Percentiles rank a stretch among this genome's conserved stretches.
phyloP scores from a whole-genome alignment of 2,113 vertebrate species.

The Oenanthe oenanthe region DNA sequence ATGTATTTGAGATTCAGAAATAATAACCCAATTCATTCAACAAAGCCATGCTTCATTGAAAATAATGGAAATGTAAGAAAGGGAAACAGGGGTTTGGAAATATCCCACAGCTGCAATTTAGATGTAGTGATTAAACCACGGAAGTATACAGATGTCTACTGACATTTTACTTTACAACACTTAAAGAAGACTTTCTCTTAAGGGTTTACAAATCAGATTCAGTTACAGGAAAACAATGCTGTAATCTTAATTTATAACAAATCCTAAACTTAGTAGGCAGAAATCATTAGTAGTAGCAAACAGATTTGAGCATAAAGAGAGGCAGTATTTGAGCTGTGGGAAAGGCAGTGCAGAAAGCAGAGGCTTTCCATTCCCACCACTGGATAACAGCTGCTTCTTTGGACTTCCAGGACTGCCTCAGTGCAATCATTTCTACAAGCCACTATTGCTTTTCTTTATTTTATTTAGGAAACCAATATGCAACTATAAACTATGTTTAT shows the following conservation, averaged over 20 bases:
- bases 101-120: neutral
- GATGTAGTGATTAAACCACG: neutral
- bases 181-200: neutral
- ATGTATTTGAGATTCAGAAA: neutral
- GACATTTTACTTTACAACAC: neutral
- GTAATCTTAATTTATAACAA: neutral
- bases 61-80: neutral
- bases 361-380: neutral
- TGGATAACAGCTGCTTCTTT: neutral
- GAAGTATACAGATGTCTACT: neutral
- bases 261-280: neutral
- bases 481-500: constrained; percentile 61
- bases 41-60: neutral
- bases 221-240: neutral
- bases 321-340: neutral
- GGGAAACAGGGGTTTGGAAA: neutral
- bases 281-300: neutral
- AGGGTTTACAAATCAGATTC: neutral
- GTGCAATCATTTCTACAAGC: constrained; percentile 1
- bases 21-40: neutral
- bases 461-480: constrained; percentile 67
- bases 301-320: neutral
- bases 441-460: neutral
- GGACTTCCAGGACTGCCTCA: neutral
- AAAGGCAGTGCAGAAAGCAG: neutral